Base-by-base conservation (phyloP, 2,113 vertebrate species). In the Vicugna pacos region DNA sequence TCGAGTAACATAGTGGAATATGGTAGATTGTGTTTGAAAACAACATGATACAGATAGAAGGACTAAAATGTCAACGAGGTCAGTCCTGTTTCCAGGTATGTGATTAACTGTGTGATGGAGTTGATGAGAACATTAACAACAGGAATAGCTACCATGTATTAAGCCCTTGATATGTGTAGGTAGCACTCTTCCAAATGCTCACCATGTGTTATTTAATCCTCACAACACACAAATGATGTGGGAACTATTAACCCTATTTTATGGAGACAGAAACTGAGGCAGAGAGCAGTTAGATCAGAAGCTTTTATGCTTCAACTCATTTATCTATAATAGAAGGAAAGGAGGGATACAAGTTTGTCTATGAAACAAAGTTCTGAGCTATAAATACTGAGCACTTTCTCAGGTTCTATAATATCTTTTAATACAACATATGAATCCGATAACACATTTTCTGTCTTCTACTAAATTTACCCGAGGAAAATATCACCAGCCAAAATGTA, bases 391-490 rank as follows among this genome's bases (percentile, higher is more conserved):
- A 92, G 42, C 20, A 65, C 52, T 93, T 96, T 95, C 89, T 91
- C 50, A 62, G 24, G 35, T 72, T 95, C 93, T 92, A 65, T 83
- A 93, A 91, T 95, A 92, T 86, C 26, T 85, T 95, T 80, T 93
- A 96, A 97, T 94, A 73, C 26, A 93, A 64, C 46, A 83, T 92
- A 86, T 90, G 75, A 95, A 73, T 94, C 67, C 79, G 86, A 89
- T 75, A 90, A 96, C 79, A 94, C 42, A 95, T 87, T 95, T 96
- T 52, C 75, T 96, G 50, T 84, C 88, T 96, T 96, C 73, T 90
- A 90, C 73, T 95, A 95, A 97, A 95, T 90, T 96, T 93, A 95
- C 52, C 80, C 75, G 90, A 95, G 38, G 75, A 96, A 97, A 97
- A 94, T 96, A 93, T 92, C 75, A 92, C 58, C 42, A 92, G 88